phyloP scores from a whole-genome alignment of 2,113 vertebrate genomes.

The Rattus norvegicus region DNA sequence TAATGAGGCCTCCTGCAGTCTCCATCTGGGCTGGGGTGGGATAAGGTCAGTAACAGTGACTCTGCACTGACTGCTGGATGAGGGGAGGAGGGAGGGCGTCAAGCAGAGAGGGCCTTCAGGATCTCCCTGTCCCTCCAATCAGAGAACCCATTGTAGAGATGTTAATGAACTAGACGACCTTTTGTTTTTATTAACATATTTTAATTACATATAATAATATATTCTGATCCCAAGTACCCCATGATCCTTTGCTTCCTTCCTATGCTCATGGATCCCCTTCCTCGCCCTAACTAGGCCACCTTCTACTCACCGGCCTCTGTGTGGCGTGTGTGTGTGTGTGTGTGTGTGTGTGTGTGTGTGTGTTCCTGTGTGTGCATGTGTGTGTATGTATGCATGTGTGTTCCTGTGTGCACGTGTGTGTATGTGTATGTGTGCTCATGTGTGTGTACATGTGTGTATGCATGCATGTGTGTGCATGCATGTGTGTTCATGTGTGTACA shows the following conservation, averaged over 20 bases:
- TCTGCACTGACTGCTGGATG: background rate
- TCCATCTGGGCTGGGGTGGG: background rate
- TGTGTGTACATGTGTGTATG: background rate
- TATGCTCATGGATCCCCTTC: background rate
- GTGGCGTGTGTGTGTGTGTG: background rate
- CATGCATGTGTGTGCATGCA: background rate
- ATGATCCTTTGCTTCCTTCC: background rate
- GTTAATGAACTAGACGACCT: background rate
- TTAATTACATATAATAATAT: background rate
- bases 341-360: background rate
- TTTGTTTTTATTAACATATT: background rate
- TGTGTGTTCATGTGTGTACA: fast-evolving
- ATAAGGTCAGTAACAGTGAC: background rate
- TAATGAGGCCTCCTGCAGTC: background rate
- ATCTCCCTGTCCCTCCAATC: background rate
- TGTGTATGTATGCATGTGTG: background rate
- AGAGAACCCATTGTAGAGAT: background rate
- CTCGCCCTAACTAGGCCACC: background rate
- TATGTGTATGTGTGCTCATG: background rate
- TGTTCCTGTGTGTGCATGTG: background rate
- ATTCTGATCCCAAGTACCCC: background rate
- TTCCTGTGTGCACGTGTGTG: background rate
- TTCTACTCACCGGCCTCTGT: background rate
- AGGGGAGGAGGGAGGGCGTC: background rate
- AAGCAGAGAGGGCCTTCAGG: background rate